Base-by-base conservation (phyloP, 2,797 vertebrate genomes). In the Typhlichthys subterraneus region DNA sequence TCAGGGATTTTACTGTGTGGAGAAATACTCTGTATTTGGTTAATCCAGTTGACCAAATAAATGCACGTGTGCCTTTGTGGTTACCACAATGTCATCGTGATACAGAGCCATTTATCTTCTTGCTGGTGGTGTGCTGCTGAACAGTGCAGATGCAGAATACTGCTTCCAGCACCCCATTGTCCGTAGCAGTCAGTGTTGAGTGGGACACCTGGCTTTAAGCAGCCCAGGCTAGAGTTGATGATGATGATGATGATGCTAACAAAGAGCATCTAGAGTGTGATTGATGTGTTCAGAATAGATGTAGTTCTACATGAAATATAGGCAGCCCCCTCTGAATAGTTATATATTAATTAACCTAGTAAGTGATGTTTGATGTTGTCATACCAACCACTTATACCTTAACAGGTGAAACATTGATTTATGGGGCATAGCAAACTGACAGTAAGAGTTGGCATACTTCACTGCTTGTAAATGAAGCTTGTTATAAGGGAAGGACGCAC, bases 241-340 rank as follows among this genome's bases (percentile, higher is more conserved):
- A 72, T 19, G 19, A 19, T 19, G 19, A 19, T 79, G 62, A 69
- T 67, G 65, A 70, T 68, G 57, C n/a, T 71, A 74, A 59, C 53
- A 57, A 77, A 67, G 77, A 86, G 85, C 92, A 92, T 90, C 90
- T 93, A 88, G 66, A 76, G 67, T 73, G 53, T 69, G 69, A 53
- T 66, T 60, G 75, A 12, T 13, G 45, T 53, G 60, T 61, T 65
- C 69, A 80, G 62, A 66, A 31, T 57, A 57, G 52, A 69, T 29
- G 12, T 49, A 45, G 11, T 1, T 9, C 38, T 42, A 42, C 38
- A 9, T 42, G 9, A 4, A 7, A 42, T 42, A 9, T 7, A 42
- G 6, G 38, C 38, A 42, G 38, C 38, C 38, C 9, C 38, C 38
- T 9, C 38, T 9, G 23, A 23, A 23, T 23, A 23, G 38, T 38